Conservation (phyloP, 2,888 invertebrate species). For the Pedicia rivosa region DNA sequence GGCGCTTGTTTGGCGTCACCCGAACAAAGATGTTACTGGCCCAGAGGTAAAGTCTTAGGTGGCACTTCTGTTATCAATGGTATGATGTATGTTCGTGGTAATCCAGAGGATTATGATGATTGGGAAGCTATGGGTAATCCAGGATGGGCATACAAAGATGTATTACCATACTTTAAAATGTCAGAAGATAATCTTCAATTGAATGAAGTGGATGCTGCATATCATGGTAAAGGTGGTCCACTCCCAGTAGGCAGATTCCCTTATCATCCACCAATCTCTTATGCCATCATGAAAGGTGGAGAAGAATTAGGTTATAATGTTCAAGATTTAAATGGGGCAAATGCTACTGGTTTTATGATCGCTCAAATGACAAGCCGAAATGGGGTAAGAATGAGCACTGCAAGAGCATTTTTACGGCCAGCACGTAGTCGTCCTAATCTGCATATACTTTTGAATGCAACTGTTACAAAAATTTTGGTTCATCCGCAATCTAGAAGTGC, state of each 20-base stretch:
- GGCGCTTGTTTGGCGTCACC: slow-evolving; percentile 59
- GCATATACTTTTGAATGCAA: slow-evolving; percentile 69
- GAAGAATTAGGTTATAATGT: slow-evolving; percentile 58
- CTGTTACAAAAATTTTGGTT: slow-evolving; percentile 59
- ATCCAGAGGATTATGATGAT: slow-evolving; percentile 69
- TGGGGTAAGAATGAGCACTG: slow-evolving; percentile 67
- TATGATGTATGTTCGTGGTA: slow-evolving; percentile 90
- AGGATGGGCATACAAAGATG: slow-evolving; percentile 81
- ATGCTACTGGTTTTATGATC: slow-evolving; percentile 70
- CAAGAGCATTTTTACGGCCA: slow-evolving; percentile 69
- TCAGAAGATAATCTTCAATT: slow-evolving; percentile 65
- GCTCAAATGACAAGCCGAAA: slow-evolving; percentile 79
- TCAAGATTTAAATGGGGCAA: slow-evolving; percentile 67
- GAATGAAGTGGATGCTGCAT: slow-evolving; percentile 56
- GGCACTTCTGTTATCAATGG: slow-evolving; percentile 90
- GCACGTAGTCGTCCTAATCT: slow-evolving; percentile 59
- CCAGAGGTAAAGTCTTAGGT: slow-evolving; percentile 74
- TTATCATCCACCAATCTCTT: slow-evolving; percentile 68
- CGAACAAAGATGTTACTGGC: slow-evolving; percentile 63
- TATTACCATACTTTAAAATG: slow-evolving; percentile 77
- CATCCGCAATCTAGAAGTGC: slow-evolving; percentile 56
- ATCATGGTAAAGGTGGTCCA: slow-evolving; percentile 61
- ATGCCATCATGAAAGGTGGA: slow-evolving; percentile 60
- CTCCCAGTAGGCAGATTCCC: slow-evolving; percentile 68
- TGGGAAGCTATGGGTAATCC: slow-evolving; percentile 77